These are phyloP conservation scores for Boloria selene DNA, from an alignment of 2,888 invertebrate species.

Conservation along the genomic window DNA sequence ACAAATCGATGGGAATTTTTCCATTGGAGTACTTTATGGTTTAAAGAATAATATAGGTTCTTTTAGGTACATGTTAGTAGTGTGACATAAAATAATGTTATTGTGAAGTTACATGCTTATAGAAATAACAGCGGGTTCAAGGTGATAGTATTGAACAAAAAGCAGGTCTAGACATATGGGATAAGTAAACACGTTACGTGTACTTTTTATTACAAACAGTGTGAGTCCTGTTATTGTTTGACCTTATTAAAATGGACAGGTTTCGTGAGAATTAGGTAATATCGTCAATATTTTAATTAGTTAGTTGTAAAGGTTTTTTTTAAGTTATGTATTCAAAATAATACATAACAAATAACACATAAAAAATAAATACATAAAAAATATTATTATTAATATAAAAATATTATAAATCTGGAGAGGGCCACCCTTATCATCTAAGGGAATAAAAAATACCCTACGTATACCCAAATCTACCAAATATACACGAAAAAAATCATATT, in stretches of 20 bases:
- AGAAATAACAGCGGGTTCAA: background rate
- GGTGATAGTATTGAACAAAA: constrained; percentile 3
- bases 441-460: no score
- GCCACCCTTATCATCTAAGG: no score
- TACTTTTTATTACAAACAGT: constrained; percentile 2
- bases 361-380: no score
- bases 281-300: background rate
- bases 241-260: constrained; percentile 13
- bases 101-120: background rate
- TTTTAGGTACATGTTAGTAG: no score
- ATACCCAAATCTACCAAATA: no score
- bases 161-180: constrained; percentile 6
- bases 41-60: no score
- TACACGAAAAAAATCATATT: no score
- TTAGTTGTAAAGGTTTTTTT: background rate
- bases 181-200: constrained; percentile 5
- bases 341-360: no score
- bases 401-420: no score
- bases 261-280: constrained; percentile 3
- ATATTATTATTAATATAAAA: no score
- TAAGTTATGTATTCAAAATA: background rate
- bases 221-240: constrained; percentile 4
- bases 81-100: background rate
- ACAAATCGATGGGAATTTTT: no score
- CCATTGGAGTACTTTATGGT: no score